A percentile compares a stretch with the other conserved stretches of the same genome.
phyloP scores from a whole-genome alignment of 2,797 vertebrate genomes.

The Carcharodon carcharias region DNA sequence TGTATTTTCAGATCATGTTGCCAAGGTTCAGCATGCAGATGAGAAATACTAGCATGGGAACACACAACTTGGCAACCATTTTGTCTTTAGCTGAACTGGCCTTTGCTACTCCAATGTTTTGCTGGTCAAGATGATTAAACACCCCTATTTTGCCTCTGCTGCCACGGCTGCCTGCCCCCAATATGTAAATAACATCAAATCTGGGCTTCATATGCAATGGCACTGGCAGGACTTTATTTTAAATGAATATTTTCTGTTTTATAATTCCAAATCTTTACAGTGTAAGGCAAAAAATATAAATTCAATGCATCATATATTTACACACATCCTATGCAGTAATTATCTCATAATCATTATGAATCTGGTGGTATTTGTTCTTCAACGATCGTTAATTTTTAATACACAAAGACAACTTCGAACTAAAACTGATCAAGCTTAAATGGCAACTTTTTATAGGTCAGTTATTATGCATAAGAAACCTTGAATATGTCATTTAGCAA shows the following conservation, averaged over 20 bases:
- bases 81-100: too few relatives aligned
- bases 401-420: not conserved
- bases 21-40: too few relatives aligned
- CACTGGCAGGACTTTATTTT: not conserved
- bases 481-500: not conserved
- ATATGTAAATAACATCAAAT: not conserved
- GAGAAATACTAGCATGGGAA: too few relatives aligned
- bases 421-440: constrained; percentile 9
- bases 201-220: not conserved
- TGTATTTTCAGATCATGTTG: too few relatives aligned
- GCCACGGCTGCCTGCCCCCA: not conserved
- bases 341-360: constrained; percentile 8
- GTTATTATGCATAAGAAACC: constrained; percentile 8
- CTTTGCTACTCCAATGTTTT: not conserved
- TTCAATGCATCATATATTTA: not conserved
- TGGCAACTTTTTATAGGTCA: not conserved
- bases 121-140: not conserved
- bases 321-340: not conserved
- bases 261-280: not conserved
- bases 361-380: constrained; percentile 28
- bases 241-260: not conserved
- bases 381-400: constrained; percentile 30
- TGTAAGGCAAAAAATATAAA: constrained; percentile 18
- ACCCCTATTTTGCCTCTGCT: not conserved
- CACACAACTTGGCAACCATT: too few relatives aligned